Evolutionary conservation across 2,797 vertebrate species (phyloP), one percentile per base, ranked within the genome.

Genomic region (Coreius guichenoti): DNA sequence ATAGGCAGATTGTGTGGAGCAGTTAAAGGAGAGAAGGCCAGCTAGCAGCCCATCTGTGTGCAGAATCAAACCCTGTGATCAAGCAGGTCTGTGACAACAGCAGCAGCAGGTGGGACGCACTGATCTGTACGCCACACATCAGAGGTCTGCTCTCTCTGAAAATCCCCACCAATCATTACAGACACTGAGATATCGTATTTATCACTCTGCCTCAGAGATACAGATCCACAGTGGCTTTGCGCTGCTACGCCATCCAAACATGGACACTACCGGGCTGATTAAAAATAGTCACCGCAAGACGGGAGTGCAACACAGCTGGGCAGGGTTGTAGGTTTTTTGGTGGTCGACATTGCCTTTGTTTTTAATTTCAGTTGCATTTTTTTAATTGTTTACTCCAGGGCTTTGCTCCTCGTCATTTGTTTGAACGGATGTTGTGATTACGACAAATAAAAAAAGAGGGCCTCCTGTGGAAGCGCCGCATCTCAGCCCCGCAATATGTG

Each of bases 381-480:
- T 90, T 87, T 83, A 88, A 89, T 84, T 88, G 89, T 91, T 88
- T 89, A 87, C 90, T 88, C 81, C 23, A 21, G 78, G 79, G 86
- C 75, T 80, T 75, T 81, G 84, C 86, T 87, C 79, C 82, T 89
- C 83, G 82, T 90, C 89, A 86, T 91, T 92, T 91, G 91, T 91
- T 89, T 89, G 89, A 90, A 88, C 70, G 89, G 89, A 91, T 91
- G 90, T 89, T 87, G 89, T 81, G 89, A 91, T 91, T 91, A 90
- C 83, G 65, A 83, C 67, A 81, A 90, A 91, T 86, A 90, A 89
- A 90, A 80, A 82, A 78, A 68, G 74, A 79, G 70, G 19, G 87
- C 90, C 91, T 90, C 90, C 91, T 91, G 90, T 87, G 88, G 81
- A 78, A 86, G 87, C 87, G 70, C 86, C 85, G 86, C 91, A 87